These are phyloP conservation scores for Rhizoglyphus robini DNA, from an alignment of 1,140 invertebrate genomes.

Conservation along the genomic window DNA sequence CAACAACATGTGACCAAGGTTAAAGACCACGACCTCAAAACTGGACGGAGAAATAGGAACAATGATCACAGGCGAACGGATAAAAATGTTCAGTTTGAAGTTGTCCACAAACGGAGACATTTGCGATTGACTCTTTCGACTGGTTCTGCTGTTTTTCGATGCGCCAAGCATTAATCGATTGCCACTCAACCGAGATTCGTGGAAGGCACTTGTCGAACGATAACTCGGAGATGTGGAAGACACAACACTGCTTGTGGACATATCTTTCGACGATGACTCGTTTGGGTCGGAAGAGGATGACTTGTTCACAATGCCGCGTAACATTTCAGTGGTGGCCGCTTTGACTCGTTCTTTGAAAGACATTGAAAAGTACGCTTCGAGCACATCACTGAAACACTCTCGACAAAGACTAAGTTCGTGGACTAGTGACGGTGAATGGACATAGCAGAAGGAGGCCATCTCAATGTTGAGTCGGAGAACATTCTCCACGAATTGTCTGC, in stretches of 20 bases:
- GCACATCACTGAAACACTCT: conserved; percentile 41
- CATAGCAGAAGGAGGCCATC: conserved; percentile 85
- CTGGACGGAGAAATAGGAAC: conserved; percentile 62
- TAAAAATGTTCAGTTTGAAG: conserved; percentile 46
- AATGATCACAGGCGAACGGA: conserved; percentile 79
- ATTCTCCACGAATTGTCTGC: conserved; percentile 4
- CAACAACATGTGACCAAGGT: conserved; percentile 63
- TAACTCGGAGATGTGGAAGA: neutral
- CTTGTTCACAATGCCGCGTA: conserved; percentile 61
- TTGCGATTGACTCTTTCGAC: neutral
- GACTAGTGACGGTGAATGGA: conserved; percentile 70
- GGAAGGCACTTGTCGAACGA: neutral
- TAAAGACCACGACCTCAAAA: conserved; percentile 71
- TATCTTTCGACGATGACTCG: neutral
- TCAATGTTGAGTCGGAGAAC: conserved; percentile 45
- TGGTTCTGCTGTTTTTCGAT: neutral
- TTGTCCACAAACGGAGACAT: conserved; percentile 12
- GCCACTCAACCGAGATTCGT: neutral
- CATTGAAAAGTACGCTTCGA: conserved; percentile 50
- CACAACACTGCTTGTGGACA: neutral
- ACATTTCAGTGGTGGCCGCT: conserved; percentile 81
- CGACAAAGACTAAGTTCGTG: conserved; percentile 67
- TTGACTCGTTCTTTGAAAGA: conserved; percentile 61
- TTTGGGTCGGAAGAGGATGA: neutral
- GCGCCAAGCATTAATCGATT: neutral